These are phyloP conservation scores for Lepus timidus DNA, from an alignment of 2,113 vertebrate species.

Conservation along the genomic window DNA sequence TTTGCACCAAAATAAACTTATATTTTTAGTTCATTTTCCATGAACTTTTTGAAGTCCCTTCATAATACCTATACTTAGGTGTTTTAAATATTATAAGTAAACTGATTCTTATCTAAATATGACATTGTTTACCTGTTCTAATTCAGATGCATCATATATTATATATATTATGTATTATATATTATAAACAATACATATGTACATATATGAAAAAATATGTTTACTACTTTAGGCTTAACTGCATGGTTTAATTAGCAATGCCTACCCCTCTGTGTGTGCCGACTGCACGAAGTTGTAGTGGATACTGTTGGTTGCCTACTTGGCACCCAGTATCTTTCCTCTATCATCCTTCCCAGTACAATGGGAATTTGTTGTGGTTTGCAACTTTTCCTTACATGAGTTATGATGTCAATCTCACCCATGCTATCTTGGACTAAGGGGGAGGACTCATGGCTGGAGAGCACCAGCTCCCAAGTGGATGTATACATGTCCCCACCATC, in stretches of 20 bases:
- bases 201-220: background rate
- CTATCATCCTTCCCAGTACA: background rate
- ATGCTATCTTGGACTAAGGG: background rate
- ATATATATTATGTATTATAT: too few relatives aligned
- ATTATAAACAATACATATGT: background rate
- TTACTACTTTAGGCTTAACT: background rate
- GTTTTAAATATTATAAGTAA: background rate
- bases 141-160: background rate
- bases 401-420: background rate
- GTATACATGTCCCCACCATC: accelerated
- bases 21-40: too few relatives aligned
- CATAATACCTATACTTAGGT: background rate
- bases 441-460: background rate
- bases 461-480: accelerated
- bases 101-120: background rate
- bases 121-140: background rate
- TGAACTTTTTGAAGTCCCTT: too few relatives aligned
- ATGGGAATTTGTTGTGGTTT: background rate
- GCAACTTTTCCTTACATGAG: background rate
- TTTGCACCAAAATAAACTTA: too few relatives aligned
- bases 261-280: accelerated
- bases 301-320: background rate
- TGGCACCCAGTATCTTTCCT: background rate
- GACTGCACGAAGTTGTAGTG: background rate
- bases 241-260: accelerated